Base-by-base conservation (phyloP, 2,113 vertebrate genomes). In the Scytalopus superciliaris region DNA sequence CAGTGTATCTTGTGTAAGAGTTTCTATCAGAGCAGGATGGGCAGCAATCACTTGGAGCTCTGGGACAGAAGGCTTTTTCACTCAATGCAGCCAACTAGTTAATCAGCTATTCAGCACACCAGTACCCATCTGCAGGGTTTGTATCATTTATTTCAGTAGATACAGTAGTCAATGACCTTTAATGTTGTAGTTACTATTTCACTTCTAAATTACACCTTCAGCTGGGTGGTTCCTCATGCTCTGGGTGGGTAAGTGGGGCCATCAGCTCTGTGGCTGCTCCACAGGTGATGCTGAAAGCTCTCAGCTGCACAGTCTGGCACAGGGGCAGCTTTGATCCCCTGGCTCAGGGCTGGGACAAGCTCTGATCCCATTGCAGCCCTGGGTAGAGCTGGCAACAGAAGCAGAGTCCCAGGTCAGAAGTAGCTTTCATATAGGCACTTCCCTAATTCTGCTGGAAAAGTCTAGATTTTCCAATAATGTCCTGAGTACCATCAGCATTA, bases 261-360 rank as follows among this genome's bases (percentile, higher is more conserved):
- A 10, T 25, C 2, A 9, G 37, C 18, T 28, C 75, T 7, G 6
- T 31, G 52, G n/a, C 75, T 66, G 62, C 39, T 2, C 3, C 1
- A 9, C 14, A 3, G 30, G 3, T 0, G 0, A 4, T 10, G 45
- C 83, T 40, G 55, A 12, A 27, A 66, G 50, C 50, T 74, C 74
- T 50, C 7, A 2, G 30, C 64, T 81, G 50, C 59, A 42, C 53
- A 45, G 0, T 27, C 33, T 47, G 49, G 25, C 31, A 6, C 56
- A 25, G 35, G 18, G 40, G 59, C 62, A 57, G 35, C 72, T 57
- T 64, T 69, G 30, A 12, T 7, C 31, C 56, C 53, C 40, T 35
- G 56, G 37, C 68, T 73, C 37, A 37, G 47, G n/a, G 56, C 74
- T 30, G 49, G 19, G 31, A 39, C 16, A 37, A 64, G 40, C 47